phyloP scores from a whole-genome alignment of 2,797 vertebrate genomes.

The Xiphorhynchus erythropygius region DNA sequence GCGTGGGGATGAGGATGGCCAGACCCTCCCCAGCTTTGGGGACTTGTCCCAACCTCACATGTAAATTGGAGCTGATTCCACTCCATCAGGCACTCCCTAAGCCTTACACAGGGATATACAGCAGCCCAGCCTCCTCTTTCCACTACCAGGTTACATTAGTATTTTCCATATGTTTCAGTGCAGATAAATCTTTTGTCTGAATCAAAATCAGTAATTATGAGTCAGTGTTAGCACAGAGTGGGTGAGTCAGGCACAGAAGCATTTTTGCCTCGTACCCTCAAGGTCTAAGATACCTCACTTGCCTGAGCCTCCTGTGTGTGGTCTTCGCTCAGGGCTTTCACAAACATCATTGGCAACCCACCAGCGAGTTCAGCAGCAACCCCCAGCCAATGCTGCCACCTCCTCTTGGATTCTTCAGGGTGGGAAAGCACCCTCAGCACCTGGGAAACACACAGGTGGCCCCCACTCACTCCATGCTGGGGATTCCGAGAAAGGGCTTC shows the following conservation, averaged over 20 bases:
- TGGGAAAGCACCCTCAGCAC: conserved; percentile 14
- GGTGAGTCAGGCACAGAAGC: conserved; percentile 60
- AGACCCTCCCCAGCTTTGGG: background rate
- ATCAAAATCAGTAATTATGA: conserved; percentile 27
- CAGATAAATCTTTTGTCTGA: conserved; percentile 57
- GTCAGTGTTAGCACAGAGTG: conserved; percentile 19
- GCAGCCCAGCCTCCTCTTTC: background rate
- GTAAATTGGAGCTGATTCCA: background rate
- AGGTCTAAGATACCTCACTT: conserved; percentile 8
- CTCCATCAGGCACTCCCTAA: accelerated
- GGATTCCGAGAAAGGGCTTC: background rate
- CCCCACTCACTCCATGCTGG: accelerated
- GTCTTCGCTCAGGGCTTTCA: conserved; percentile 26
- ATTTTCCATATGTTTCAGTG: conserved; percentile 10
- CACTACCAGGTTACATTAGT: background rate
- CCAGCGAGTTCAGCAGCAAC: background rate
- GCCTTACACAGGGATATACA: background rate
- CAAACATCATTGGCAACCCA: conserved; percentile 30
- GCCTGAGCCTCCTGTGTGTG: conserved; percentile 43
- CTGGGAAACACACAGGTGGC: background rate
- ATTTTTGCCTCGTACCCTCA: conserved; percentile 26
- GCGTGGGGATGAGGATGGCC: accelerated
- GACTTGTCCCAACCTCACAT: background rate
- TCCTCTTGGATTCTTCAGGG: background rate
- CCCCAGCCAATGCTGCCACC: conserved; percentile 12